These are phyloP conservation scores for Stigmatopora nigra DNA, from an alignment of 2,113 vertebrate genomes.

Conservation along the genomic window DNA sequence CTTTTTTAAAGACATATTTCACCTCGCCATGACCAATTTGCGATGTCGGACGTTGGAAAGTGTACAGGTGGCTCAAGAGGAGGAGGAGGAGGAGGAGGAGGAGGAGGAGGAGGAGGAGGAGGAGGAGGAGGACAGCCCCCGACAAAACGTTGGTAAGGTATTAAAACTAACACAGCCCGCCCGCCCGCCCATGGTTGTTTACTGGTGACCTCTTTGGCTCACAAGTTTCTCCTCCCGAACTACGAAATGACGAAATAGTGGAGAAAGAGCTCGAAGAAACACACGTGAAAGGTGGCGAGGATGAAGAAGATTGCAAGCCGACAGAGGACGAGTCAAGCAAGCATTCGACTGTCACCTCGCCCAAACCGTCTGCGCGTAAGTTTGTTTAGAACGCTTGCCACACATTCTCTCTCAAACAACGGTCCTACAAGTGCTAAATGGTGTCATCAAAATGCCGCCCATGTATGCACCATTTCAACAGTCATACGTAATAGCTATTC, in stretches of 20 bases:
- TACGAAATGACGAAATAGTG: neutral
- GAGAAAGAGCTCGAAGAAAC: slow-evolving; percentile 16
- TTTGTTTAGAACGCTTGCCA: neutral
- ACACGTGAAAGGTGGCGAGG: slow-evolving; percentile 14
- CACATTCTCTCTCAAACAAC: too few relatives aligned
- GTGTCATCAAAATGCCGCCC: too few relatives aligned
- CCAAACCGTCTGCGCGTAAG: slow-evolving; percentile 40
- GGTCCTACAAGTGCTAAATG: too few relatives aligned
- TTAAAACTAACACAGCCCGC: slow-evolving; percentile 8
- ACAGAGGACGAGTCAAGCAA: slow-evolving; percentile 14
- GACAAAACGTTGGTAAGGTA: slow-evolving; percentile 26
- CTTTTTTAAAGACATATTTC: neutral
- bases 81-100: slow-evolving; percentile 12
- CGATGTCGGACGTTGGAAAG: slow-evolving; percentile 44
- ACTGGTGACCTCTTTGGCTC: slow-evolving; percentile 1
- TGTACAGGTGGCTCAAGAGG: slow-evolving; percentile 20
- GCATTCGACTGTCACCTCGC: slow-evolving; percentile 12
- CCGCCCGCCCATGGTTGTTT: neutral
- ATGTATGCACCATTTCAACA: too few relatives aligned
- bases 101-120: slow-evolving; percentile 24
- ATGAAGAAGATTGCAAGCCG: slow-evolving; percentile 7
- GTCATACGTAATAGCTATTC: too few relatives aligned
- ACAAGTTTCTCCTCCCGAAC: neutral
- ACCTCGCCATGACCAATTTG: slow-evolving; percentile 56
- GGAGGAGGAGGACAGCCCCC: slow-evolving; percentile 2